Percentiles rank a stretch among this genome's conserved stretches.
Conservation (phyloP, 2,797 vertebrate genomes). For the Crocidura indochinensis region DNA sequence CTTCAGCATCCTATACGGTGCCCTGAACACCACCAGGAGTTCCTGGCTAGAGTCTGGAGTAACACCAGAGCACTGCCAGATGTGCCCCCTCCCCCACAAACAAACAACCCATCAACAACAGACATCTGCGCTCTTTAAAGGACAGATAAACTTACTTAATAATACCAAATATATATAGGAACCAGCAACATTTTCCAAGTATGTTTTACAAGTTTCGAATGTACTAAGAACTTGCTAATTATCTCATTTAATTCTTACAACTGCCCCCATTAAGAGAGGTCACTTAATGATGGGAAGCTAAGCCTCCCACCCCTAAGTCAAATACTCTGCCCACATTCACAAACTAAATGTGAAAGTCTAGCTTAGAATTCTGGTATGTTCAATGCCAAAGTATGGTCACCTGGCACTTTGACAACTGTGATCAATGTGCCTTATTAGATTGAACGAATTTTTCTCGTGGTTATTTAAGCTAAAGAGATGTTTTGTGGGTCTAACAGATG, state of each 20-base stretch:
- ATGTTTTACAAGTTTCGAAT: conserved; percentile 33
- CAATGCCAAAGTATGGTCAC: conserved; percentile 40
- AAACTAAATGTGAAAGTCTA: conserved; percentile 17
- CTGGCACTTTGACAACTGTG: background rate
- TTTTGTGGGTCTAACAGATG: too few relatives aligned
- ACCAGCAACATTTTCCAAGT: conserved; percentile 62
- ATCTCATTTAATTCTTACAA: conserved; percentile 24
- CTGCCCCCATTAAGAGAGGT: conserved; percentile 10
- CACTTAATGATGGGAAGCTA: conserved; percentile 24
- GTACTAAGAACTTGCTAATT: conserved; percentile 2
- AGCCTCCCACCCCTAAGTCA: background rate
- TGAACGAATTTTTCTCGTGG: background rate
- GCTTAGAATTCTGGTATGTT: background rate
- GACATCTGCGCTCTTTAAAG: conserved; percentile 28
- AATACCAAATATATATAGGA: conserved; percentile 8
- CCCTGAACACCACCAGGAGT: too few relatives aligned
- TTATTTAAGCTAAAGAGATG: conserved; percentile 51
- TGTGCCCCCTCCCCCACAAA: too few relatives aligned
- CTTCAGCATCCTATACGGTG: too few relatives aligned
- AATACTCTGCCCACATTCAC: conserved; percentile 39
- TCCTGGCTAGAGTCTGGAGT: too few relatives aligned
- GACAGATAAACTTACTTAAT: conserved; percentile 17
- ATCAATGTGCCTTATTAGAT: background rate
- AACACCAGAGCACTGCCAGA: too few relatives aligned
- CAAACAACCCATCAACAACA: too few relatives aligned